Evolutionary conservation across 2,113 vertebrate species (phyloP), one percentile per base, ranked within the genome.

Genomic region (Clinocottus analis): DNA sequence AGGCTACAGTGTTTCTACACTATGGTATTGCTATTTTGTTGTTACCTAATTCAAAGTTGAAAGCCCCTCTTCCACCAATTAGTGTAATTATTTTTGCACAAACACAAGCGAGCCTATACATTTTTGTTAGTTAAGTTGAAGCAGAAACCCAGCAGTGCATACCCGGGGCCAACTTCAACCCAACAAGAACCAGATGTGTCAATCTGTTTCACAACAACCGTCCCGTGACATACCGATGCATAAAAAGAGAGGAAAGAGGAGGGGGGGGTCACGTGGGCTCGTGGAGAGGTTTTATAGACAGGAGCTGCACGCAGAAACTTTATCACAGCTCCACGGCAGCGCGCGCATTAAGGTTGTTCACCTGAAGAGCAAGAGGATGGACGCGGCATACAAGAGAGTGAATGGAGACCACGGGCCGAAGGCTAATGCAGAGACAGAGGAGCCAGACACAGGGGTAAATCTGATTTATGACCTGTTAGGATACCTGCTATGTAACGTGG

Each of bases 291-390:
- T 87, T 87, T 78, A 74, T 29, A 81, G 49, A 37, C 75, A 29
- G 19, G 60, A 27, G 77, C 47, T 23, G 78, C 80, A 23, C 75
- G 45, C 53, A 61, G 37, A 45, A 70, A 76, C 31, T 37, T 62
- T 14, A 41, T 23, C 39, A 37, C 21, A 62, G 68, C 25, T 29
- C 69, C 72, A 62, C 90, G 70, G 82, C 83, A 58, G 75, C 37
- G 41, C 47, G 58, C 64, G 29, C 45, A 59, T 3, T 1, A 10
- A 56, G 39, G 47, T n/a, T 17, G 7, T 23, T 56, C 39, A 89
- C 85, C 87, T 62, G 75, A 61, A 75, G 33, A 74, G 51, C 49
- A 4, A 31, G 31, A 92, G 62, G 71, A 95, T 95, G 95, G 95
- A 95, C 80, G 87, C 91, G 9, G 89, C 77, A 0, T 85, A 91